Percentiles rank a stretch among this genome's conserved stretches.
Evolutionary conservation across 2,888 invertebrate genomes (phyloP).

Genomic region (Heliconius ismenius): DNA sequence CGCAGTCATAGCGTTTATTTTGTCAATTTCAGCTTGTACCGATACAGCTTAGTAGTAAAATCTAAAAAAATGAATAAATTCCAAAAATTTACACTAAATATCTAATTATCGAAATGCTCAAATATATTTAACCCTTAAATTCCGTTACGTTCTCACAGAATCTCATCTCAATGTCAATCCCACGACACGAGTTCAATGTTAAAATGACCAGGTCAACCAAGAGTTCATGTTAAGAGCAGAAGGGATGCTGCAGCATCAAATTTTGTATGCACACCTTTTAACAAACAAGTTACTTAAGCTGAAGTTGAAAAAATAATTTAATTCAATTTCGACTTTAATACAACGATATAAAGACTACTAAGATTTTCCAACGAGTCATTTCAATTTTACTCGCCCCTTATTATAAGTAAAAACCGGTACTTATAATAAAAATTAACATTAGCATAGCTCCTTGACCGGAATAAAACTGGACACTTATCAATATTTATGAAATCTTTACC

Average conservation of each 20-base stretch:
- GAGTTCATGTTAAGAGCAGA: conserved; percentile 68
- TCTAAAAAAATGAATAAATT: background rate
- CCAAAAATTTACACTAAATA: background rate
- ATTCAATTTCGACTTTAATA: conserved; percentile 50
- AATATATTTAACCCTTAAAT: conserved; percentile 28
- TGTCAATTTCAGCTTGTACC: no score
- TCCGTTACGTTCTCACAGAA: conserved; percentile 72
- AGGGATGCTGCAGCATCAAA: conserved; percentile 73
- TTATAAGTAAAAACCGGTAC: conserved; percentile 70
- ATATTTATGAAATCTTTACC: conserved; percentile 68
- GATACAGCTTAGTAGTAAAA: no score
- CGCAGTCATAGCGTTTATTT: no score
- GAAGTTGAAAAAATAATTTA: conserved; percentile 28
- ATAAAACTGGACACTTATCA: conserved; percentile 70
- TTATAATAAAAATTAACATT: conserved; percentile 72
- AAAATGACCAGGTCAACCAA: conserved; percentile 72
- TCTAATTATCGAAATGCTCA: conserved; percentile 10
- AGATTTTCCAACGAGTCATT: conserved; percentile 23
- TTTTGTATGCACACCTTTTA: conserved; percentile 79
- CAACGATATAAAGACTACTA: conserved; percentile 27
- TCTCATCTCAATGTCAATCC: conserved; percentile 59
- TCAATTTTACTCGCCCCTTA: conserved; percentile 67
- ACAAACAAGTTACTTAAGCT: conserved; percentile 47
- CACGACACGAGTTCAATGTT: conserved; percentile 68
- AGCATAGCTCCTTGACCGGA: conserved; percentile 81